A percentile compares a stretch with the other conserved stretches of the same genome.
These are phyloP conservation scores for Cepaea nemoralis DNA, from an alignment of 1,140 invertebrate genomes.

Conservation along the genomic window DNA sequence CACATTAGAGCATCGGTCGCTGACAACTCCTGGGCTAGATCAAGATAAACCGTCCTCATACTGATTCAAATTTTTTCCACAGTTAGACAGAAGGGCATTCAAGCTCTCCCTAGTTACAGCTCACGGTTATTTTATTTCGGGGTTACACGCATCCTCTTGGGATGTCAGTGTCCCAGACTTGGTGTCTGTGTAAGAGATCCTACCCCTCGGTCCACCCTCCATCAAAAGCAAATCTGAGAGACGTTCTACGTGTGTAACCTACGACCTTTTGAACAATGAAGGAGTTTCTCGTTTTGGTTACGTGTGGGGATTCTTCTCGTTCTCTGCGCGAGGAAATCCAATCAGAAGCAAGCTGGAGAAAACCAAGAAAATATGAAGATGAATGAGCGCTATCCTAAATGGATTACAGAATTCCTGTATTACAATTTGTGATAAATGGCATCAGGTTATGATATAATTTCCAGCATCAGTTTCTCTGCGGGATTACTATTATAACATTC, in stretches of 20 bases:
- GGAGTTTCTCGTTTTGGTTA: conserved; percentile 7
- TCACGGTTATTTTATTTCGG: conserved; percentile 16
- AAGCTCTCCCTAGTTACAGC: not conserved
- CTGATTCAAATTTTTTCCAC: conserved; percentile 32
- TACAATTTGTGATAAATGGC: conserved; percentile 29
- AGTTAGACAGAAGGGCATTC: not conserved
- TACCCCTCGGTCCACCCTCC: not conserved
- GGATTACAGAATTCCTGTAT: conserved; percentile 22
- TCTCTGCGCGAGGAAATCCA: conserved; percentile 22
- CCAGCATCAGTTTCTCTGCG: not conserved
- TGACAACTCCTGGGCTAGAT: conserved; percentile 35
- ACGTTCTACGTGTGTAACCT: not conserved
- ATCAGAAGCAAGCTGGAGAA: not conserved
- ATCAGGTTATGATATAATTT: conserved; percentile 24
- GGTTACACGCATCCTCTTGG: not conserved
- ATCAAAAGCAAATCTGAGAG: conserved; percentile 31
- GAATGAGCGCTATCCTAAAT: conserved; percentile 1
- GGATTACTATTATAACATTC: not conserved
- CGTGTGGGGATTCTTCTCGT: not conserved
- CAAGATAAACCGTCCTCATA: conserved; percentile 37
- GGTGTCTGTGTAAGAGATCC: not conserved
- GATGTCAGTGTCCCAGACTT: not conserved
- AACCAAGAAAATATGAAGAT: conserved; percentile 22
- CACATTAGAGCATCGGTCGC: conserved; percentile 32
- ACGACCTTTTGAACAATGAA: not conserved